Base-by-base conservation (phyloP, 1,140 invertebrate species). In the Halesus radiatus region DNA sequence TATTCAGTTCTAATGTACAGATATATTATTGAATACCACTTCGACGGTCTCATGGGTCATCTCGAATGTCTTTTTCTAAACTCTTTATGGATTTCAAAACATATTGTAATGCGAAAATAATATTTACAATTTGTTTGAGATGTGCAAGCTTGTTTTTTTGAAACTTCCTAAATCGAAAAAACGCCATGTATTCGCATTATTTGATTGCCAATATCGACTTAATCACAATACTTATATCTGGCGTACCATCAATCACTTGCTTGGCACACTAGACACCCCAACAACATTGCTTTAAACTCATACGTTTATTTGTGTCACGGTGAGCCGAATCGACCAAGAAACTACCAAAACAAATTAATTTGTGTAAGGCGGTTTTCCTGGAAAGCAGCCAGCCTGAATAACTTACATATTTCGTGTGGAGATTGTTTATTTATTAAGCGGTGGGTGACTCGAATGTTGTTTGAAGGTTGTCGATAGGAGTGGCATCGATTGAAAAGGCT, bases 401-500 rank as follows among this genome's bases (percentile, higher is more conserved):
- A 16, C 56, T 7, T 60, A 20, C 16, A 20, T 23, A 8, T 29
- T 37, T 26, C 18, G 56, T 26, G 23, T 66, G 23, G 37, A 45
- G 37, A 45, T 45, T 8, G 10, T 66, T 66, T 22, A 26, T 37
- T 66, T 66, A 37, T 66, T 16, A 66, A 26, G 60, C 32, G 23
- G 20, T 23, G 26, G 26, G 7, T n/a, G 5, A 26, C 22, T 64
- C 60, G 26, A 64, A 64, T 29, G 56, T 60, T 10, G 18, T 60
- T 60, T 60, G 8, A 3, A 60, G 26, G 62, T 66, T 50, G 18
- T 13, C 37, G 32, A 50, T 23, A 7, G 15, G 18, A 50, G 29
- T 8, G 54, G 4, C 32, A 80, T 83, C 77, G 82, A 83, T 83
- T 68, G 60, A 16, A 66, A 62, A 80, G 37, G 76, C 53, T 26